Evolutionary conservation across 2,113 vertebrate species (phyloP).

Genomic region (Oncorhynchus kisutch): DNA sequence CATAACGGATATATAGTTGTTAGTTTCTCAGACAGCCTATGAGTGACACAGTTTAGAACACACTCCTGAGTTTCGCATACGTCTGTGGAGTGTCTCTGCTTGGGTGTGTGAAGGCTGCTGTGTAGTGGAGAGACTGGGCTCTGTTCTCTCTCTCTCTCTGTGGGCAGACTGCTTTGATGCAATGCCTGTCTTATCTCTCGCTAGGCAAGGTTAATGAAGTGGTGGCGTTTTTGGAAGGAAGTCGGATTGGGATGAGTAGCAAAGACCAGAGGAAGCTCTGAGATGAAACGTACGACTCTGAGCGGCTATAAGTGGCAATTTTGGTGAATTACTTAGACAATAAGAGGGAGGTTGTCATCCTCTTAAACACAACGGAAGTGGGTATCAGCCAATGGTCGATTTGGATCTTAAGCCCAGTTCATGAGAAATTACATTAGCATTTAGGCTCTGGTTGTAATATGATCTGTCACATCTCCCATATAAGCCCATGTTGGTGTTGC

Average conservation of each 20-base stretch:
- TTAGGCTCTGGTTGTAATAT: constrained; percentile 69
- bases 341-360: constrained; percentile 74
- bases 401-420: constrained; percentile 74
- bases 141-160: constrained; percentile 73
- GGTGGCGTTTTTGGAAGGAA: constrained; percentile 77
- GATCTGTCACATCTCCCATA: constrained; percentile 64
- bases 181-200: constrained; percentile 77
- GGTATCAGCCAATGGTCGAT: constrained; percentile 68
- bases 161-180: constrained; percentile 76
- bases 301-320: constrained; percentile 80
- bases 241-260: constrained; percentile 78
- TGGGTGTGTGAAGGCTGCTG: constrained; percentile 47
- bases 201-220: constrained; percentile 83
- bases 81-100: constrained; percentile 36
- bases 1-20: constrained; percentile 26
- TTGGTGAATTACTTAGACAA: constrained; percentile 80
- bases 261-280: constrained; percentile 77
- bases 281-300: constrained; percentile 78
- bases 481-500: constrained; percentile 32
- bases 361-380: constrained; percentile 74
- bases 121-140: constrained; percentile 58
- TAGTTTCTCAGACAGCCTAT: constrained; percentile 19
- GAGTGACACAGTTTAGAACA: constrained; percentile 57
- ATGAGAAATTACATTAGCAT: constrained; percentile 77
- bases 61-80: constrained; percentile 49